Percentiles rank a stretch among this genome's conserved stretches.
phyloP scores from a whole-genome alignment of 2,888 invertebrate genomes.

The Andrena camellia region DNA sequence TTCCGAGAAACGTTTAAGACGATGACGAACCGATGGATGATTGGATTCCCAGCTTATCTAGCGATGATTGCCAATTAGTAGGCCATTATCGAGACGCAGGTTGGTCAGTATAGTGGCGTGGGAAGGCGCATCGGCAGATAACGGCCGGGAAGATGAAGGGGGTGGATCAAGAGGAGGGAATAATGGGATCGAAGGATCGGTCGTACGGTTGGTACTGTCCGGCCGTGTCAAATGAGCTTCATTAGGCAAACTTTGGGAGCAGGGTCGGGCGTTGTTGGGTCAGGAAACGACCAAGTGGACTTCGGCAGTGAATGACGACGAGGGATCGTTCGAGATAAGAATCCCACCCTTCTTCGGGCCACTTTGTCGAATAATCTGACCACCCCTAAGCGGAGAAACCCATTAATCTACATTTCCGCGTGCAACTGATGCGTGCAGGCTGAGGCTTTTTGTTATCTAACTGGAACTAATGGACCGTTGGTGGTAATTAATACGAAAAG shows the following conservation, averaged over 20 bases:
- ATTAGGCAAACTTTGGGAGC: constrained; percentile 76
- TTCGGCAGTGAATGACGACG: constrained; percentile 40
- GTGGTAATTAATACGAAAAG: constrained; percentile 12
- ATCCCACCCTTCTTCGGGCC: constrained; percentile 33
- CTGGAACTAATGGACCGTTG: constrained; percentile 27
- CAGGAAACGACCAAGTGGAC: constrained; percentile 60
- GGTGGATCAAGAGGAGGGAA: constrained; percentile 33
- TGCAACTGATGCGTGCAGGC: constrained; percentile 43
- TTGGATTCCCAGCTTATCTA: constrained; percentile 46
- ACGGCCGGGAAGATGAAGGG: constrained; percentile 28
- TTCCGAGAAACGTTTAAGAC: constrained; percentile 2
- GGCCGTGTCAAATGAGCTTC: constrained; percentile 78
- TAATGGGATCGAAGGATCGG: constrained; percentile 64
- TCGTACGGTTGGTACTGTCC: constrained; percentile 52
- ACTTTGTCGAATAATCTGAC: constrained; percentile 47
- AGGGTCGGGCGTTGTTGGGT: constrained; percentile 52
- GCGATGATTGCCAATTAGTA: constrained; percentile 69
- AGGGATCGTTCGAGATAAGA: constrained; percentile 50
- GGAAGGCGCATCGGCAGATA: constrained; percentile 47
- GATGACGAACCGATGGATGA: constrained; percentile 43
- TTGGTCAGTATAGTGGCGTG: constrained; percentile 15
- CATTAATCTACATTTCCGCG: constrained; percentile 62
- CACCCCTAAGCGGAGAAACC: constrained; percentile 26
- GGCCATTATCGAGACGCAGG: constrained; percentile 66
- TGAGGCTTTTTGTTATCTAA: constrained; percentile 20